phyloP scores from a whole-genome alignment of 1,140 invertebrate genomes.

The Formica exsecta region DNA sequence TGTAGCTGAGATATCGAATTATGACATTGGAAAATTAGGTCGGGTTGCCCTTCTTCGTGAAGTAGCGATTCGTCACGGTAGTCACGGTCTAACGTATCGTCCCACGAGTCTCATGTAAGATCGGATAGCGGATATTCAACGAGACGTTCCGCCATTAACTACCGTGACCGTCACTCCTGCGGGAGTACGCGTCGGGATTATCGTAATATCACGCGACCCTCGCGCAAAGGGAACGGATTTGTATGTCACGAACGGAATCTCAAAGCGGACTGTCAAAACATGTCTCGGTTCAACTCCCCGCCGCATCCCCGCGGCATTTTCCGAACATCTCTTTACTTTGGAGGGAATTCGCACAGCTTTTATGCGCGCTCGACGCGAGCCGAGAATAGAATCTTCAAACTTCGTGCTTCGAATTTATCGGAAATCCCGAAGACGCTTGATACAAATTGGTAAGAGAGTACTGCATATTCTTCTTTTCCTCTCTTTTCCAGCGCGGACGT shows the following conservation, averaged over 20 bases:
- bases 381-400: constrained; percentile 38
- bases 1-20: constrained; percentile 65
- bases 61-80: constrained; percentile 66
- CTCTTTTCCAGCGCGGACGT: not conserved
- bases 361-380: not conserved
- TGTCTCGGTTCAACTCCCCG: not conserved
- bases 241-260: constrained; percentile 49
- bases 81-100: constrained; percentile 61
- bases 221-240: constrained; percentile 25
- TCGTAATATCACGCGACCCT: constrained; percentile 60
- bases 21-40: constrained; percentile 78
- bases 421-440: constrained; percentile 47
- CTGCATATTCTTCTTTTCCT: constrained; percentile 23
- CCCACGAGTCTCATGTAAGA: constrained; percentile 74
- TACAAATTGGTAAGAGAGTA: constrained; percentile 54
- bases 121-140: constrained; percentile 75
- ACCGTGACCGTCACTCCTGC: constrained; percentile 67
- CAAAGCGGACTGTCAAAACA: constrained; percentile 31
- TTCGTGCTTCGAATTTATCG: constrained; percentile 53
- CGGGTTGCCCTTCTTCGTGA: constrained; percentile 36
- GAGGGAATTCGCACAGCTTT: constrained; percentile 28
- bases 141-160: constrained; percentile 68
- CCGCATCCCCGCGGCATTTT: constrained; percentile 39
- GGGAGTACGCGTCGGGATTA: constrained; percentile 67
- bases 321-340: constrained; percentile 34